phyloP scores from a whole-genome alignment of 2,113 vertebrate genomes.

The Platanista minor region DNA sequence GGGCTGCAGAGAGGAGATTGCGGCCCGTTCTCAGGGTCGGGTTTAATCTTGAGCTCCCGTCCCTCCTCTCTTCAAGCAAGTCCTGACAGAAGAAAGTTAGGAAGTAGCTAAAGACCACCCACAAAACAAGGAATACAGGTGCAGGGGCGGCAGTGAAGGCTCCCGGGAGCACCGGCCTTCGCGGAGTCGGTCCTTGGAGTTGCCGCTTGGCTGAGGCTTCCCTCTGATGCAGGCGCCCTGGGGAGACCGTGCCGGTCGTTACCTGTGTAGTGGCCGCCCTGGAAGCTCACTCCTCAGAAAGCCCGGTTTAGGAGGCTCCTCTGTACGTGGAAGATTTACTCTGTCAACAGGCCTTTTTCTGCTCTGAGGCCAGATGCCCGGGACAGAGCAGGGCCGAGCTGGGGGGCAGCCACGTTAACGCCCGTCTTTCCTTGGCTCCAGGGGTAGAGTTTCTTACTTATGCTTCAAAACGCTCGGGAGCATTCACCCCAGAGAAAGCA shows the following conservation, averaged over 20 bases:
- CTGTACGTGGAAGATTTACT: fast-evolving
- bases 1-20: neutral
- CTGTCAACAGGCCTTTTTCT: neutral
- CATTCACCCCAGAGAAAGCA: neutral
- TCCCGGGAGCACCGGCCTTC: too few species aligned
- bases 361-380: fast-evolving
- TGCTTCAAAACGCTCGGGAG: neutral
- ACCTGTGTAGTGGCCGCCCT: fast-evolving
- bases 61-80: neutral
- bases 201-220: fast-evolving
- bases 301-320: neutral
- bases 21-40: fast-evolving
- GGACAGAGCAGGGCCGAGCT: neutral
- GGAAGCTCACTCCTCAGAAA: fast-evolving
- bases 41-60: fast-evolving
- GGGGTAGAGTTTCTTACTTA: fast-evolving
- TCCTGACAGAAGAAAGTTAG: neutral
- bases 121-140: fast-evolving
- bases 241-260: fast-evolving
- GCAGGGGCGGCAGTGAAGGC: neutral
- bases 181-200: neutral
- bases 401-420: fast-evolving
- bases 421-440: neutral
- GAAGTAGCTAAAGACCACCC: fast-evolving
- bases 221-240: fast-evolving